phyloP scores from a whole-genome alignment of 2,797 vertebrate species.

The Gambusia yucatana region DNA sequence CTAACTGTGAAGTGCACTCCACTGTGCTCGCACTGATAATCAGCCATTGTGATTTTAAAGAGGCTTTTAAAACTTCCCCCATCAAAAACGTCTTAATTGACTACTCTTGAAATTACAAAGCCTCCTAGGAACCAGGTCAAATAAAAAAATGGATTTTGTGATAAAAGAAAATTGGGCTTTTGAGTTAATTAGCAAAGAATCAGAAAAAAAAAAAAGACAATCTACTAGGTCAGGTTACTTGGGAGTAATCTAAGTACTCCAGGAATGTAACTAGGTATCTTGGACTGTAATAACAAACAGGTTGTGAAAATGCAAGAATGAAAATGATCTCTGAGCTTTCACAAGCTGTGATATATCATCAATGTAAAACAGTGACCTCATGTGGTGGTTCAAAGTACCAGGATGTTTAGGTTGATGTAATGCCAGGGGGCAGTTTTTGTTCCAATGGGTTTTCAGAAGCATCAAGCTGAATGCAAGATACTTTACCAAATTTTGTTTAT shows the following conservation, averaged over 20 bases:
- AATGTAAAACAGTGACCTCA: conserved; percentile 69
- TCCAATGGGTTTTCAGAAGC: neutral
- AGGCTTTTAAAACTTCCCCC: conserved; percentile 4
- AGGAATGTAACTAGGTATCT: neutral
- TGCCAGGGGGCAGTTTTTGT: neutral
- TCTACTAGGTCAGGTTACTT: no score
- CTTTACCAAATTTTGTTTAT: neutral
- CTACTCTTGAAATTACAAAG: neutral
- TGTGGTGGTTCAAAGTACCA: conserved; percentile 52
- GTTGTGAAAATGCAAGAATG: neutral
- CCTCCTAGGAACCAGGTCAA: neutral
- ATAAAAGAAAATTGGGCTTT: neutral
- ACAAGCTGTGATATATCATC: conserved; percentile 5
- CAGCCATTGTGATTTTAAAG: conserved; percentile 23
- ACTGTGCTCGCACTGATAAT: conserved; percentile 36
- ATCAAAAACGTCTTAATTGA: conserved; percentile 13
- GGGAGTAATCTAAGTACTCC: neutral
- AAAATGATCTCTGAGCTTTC: neutral
- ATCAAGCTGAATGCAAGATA: neutral
- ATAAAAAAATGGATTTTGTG: neutral
- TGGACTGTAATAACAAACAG: neutral
- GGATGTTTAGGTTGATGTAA: neutral
- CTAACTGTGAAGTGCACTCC: conserved; percentile 45
- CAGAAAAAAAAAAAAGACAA: neutral
- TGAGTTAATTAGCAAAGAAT: neutral